Conservation (phyloP, 92 coral and sea anemone genomes). For the Pocillopora meandrina region DNA sequence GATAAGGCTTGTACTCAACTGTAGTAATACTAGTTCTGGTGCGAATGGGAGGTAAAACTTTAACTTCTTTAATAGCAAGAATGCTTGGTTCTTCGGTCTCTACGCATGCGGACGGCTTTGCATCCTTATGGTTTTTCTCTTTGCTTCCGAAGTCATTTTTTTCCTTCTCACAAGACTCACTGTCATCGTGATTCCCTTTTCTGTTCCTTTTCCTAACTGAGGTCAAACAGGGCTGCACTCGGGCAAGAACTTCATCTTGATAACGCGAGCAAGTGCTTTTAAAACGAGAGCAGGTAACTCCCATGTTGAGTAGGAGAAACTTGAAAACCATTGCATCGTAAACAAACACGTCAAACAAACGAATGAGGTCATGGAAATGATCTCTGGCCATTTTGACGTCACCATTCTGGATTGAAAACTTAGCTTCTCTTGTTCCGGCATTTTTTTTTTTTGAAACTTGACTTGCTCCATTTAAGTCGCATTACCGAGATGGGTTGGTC, state of each 20-base stretch:
- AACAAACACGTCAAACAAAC: constrained; percentile 5
- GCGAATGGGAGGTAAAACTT: constrained; percentile 49
- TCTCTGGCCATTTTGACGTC: background rate
- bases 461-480: no score
- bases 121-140: background rate
- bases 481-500: no score
- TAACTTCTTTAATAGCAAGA: constrained; percentile 11
- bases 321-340: background rate
- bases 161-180: background rate
- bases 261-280: background rate
- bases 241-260: background rate
- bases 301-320: background rate
- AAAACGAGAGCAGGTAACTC: constrained; percentile 10
- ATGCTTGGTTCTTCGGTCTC: background rate
- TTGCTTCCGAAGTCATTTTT: background rate
- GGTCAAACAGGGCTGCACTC: background rate
- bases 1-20: background rate
- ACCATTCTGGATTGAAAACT: background rate
- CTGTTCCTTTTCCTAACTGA: background rate
- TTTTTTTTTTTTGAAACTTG: background rate
- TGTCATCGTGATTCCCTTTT: background rate
- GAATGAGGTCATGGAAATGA: background rate
- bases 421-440: background rate
- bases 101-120: background rate
- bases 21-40: background rate